These are phyloP conservation scores for Aplysina aerophoba DNA, from an alignment of 37 sponge, comb jelly and placozoan genomes.

Conservation along the genomic window DNA sequence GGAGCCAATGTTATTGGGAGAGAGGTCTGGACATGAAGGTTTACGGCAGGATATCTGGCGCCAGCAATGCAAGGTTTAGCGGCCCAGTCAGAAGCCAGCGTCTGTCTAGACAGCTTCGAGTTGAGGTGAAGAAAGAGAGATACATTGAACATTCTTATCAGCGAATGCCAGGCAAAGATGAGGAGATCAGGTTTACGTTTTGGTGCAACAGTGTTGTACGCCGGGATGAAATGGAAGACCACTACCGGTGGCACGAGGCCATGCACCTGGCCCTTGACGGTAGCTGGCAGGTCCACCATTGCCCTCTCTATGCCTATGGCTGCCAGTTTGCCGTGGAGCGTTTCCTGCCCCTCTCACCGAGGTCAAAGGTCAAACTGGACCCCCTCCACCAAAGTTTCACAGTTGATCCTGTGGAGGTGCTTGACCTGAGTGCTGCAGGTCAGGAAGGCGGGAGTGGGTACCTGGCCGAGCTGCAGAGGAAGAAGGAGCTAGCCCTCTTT, in stretches of 20 bases:
- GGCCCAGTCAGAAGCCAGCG: no score
- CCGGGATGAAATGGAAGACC: slow-evolving; percentile 51
- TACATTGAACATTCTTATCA: background rate
- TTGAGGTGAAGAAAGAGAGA: background rate
- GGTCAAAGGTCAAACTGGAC: slow-evolving; percentile 33
- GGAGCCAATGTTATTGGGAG: no score
- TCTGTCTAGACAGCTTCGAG: background rate
- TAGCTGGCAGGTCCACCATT: slow-evolving; percentile 24
- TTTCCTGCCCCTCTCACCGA: slow-evolving; percentile 27
- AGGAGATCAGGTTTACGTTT: background rate
- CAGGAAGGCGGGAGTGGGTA: slow-evolving; percentile 7
- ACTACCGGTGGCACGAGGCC: slow-evolving; percentile 40
- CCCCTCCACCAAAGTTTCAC: background rate
- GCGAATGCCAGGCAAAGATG: background rate
- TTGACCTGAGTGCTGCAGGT: background rate
- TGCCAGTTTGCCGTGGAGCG: slow-evolving; percentile 30
- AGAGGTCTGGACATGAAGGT: no score
- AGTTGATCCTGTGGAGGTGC: background rate
- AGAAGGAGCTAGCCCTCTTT: slow-evolving; percentile 61
- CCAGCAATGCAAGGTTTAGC: no score
- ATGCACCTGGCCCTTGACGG: slow-evolving; percentile 41
- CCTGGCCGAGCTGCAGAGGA: slow-evolving; percentile 37
- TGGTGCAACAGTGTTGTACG: slow-evolving; percentile 53
- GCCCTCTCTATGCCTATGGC: slow-evolving; percentile 56
- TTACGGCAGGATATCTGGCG: no score